phyloP scores from a whole-genome alignment of 2,888 invertebrate species.

The Epiblema foenella region DNA sequence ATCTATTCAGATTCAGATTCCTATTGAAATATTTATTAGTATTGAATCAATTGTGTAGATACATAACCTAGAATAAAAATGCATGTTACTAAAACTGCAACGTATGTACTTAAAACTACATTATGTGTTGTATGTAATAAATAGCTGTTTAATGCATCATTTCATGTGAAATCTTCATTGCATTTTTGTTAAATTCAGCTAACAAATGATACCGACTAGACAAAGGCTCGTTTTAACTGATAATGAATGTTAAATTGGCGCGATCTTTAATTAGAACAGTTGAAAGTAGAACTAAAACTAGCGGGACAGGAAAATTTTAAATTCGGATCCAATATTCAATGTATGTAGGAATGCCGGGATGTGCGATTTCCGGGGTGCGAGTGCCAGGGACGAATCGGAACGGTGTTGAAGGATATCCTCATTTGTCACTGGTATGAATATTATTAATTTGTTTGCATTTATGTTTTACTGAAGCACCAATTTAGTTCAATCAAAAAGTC shows the following conservation, averaged over 20 bases:
- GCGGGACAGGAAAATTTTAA: constrained; percentile 36
- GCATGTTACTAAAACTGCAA: too few species aligned
- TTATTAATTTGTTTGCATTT: neutral
- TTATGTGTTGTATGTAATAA: neutral
- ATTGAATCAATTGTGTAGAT: too few species aligned
- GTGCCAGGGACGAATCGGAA: constrained; percentile 19
- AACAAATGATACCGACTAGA: constrained; percentile 12
- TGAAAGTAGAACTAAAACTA: constrained; percentile 31
- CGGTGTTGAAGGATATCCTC: neutral
- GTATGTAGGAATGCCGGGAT: constrained; percentile 40
- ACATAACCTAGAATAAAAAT: too few species aligned
- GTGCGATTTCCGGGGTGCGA: constrained; percentile 38
- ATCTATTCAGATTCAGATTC: too few species aligned
- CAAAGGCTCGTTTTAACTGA: constrained; percentile 6
- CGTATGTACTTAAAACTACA: too few species aligned
- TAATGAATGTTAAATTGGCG: neutral
- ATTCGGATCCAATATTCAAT: constrained; percentile 43
- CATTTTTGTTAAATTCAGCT: neutral
- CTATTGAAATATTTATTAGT: too few species aligned
- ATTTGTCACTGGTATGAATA: neutral
- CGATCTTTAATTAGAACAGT: constrained; percentile 37
- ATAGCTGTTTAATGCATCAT: too few species aligned
- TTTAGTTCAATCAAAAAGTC: too few species aligned
- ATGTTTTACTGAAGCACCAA: too few species aligned
- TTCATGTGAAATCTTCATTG: neutral